These are phyloP conservation scores for Rattus rattus DNA, from an alignment of 2,113 vertebrate genomes.

Conservation along the genomic window DNA sequence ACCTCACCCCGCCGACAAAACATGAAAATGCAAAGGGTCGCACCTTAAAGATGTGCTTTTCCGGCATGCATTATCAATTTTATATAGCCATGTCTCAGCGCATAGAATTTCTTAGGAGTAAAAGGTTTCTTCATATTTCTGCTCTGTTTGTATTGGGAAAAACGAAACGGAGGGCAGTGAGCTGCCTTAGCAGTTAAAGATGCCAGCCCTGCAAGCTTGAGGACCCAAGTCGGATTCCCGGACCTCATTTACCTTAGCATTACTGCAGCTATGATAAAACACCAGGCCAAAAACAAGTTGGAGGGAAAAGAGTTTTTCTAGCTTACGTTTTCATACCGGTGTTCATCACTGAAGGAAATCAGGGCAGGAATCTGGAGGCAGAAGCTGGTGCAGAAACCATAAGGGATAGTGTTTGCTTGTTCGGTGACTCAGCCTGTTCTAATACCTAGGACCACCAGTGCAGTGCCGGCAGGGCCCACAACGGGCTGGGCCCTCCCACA, in stretches of 20 bases:
- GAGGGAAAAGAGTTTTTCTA: neutral
- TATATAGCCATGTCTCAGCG: neutral
- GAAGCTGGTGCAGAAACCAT: neutral
- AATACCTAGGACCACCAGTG: neutral
- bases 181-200: neutral
- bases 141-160: neutral
- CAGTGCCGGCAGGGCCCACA: neutral
- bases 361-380: neutral
- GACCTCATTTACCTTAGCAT: neutral
- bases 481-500: neutral
- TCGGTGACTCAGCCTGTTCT: neutral
- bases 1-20: neutral
- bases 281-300: neutral
- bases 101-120: neutral
- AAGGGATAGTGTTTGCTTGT: neutral
- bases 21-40: neutral
- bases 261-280: neutral
- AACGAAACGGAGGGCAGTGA: neutral
- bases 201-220: neutral
- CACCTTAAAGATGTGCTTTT: neutral
- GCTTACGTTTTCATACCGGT: neutral
- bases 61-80: neutral
- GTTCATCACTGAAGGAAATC: neutral
- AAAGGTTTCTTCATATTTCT: constrained; percentile 21
- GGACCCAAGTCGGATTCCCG: neutral